These are phyloP conservation scores for Eurystomus glaucurus DNA, from an alignment of 2,797 vertebrate species.

Conservation along the genomic window DNA sequence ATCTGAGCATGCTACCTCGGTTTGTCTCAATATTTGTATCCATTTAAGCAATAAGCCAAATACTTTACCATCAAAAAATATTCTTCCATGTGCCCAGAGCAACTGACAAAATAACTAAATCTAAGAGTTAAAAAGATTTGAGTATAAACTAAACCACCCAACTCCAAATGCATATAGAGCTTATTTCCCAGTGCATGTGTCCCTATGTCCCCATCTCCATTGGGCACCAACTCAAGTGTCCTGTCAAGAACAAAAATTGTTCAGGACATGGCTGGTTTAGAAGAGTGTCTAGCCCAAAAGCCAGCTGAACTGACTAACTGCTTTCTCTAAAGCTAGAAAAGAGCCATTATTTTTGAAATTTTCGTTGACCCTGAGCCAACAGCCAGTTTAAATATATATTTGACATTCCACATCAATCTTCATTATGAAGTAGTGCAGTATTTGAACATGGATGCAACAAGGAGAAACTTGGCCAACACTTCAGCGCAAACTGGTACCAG, in stretches of 20 bases:
- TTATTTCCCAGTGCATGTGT: not conserved
- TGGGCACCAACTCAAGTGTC: not conserved
- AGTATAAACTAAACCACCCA: not conserved
- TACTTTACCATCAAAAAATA: not conserved
- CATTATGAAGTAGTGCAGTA: accelerated
- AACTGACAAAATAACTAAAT: not conserved
- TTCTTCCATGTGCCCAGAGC: not conserved
- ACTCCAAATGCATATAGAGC: not conserved
- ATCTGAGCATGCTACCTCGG: not conserved
- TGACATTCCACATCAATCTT: not conserved
- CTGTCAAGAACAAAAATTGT: not conserved
- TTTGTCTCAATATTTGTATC: not conserved
- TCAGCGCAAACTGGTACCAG: not conserved
- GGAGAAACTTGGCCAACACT: accelerated
- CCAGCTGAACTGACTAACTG: not conserved
- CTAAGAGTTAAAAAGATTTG: not conserved
- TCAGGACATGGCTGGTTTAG: not conserved
- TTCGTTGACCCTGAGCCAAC: not conserved
- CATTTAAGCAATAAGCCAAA: not conserved
- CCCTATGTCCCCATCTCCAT: accelerated
- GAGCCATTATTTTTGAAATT: not conserved
- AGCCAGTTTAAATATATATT: not conserved
- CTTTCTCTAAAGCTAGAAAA: not conserved
- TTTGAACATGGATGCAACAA: accelerated
- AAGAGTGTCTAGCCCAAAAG: not conserved